These are phyloP conservation scores for Chrysina gloriosa DNA, from an alignment of 2,888 invertebrate genomes.

Conservation along the genomic window DNA sequence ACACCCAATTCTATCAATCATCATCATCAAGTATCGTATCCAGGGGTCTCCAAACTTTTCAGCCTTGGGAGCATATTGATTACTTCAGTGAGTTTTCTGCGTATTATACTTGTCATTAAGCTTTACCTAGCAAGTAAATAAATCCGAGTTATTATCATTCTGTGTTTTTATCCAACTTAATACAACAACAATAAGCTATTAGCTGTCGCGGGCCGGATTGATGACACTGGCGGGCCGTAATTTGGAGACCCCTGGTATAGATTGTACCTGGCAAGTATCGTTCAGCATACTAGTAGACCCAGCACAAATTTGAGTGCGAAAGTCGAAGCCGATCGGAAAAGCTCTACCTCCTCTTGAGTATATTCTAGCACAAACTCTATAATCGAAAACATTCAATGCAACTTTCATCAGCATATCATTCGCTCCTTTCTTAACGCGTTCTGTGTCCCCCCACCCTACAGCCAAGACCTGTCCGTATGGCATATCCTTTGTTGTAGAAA, in stretches of 20 bases:
- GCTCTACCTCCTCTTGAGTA: background rate
- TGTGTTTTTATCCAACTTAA: too few species aligned
- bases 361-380: background rate
- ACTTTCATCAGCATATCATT: background rate
- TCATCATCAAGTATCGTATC: too few species aligned
- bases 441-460: slow-evolving; percentile 1
- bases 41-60: too few species aligned
- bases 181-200: too few species aligned
- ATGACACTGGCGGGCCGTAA: too few species aligned
- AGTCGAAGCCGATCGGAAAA: background rate
- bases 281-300: background rate
- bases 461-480: background rate
- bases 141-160: too few species aligned
- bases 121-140: too few species aligned
- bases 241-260: background rate
- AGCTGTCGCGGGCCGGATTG: too few species aligned
- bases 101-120: too few species aligned
- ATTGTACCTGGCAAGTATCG: slow-evolving; percentile 6
- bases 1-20: too few species aligned
- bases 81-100: too few species aligned
- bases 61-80: too few species aligned
- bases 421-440: background rate
- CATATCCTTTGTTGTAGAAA: background rate
- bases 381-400: background rate
- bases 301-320: background rate